These are phyloP conservation scores for Clarias magur DNA, from an alignment of 2,113 vertebrate species.

Conservation along the genomic window DNA sequence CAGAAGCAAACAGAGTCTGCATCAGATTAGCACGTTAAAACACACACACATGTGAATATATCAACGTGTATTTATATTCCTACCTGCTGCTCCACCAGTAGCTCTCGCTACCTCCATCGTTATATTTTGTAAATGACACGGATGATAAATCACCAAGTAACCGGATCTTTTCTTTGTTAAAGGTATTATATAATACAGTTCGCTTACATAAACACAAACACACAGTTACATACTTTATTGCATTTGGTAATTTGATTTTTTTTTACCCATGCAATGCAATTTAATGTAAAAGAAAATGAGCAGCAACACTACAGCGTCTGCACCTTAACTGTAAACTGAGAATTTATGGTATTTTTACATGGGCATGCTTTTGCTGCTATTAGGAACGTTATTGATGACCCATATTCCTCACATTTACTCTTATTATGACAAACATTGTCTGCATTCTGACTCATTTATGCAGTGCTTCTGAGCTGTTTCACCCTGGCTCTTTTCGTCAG, in stretches of 20 bases:
- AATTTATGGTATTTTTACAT: neutral
- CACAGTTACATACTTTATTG: neutral
- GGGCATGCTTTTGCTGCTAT: neutral
- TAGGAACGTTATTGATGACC: neutral
- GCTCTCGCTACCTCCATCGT: neutral
- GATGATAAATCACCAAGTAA: neutral
- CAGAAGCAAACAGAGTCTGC: constrained; percentile 64
- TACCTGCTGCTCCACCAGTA: constrained; percentile 16
- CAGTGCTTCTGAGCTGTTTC: neutral
- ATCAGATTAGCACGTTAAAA: constrained; percentile 66
- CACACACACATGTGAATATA: constrained; percentile 18
- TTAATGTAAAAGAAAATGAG: neutral
- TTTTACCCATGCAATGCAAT: neutral
- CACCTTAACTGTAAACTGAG: neutral
- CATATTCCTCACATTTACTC: neutral
- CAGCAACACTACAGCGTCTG: neutral
- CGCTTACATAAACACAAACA: neutral
- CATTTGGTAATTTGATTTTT: too few relatives aligned
- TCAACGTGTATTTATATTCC: constrained; percentile 7
- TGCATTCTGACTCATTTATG: neutral
- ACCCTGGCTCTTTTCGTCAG: neutral
- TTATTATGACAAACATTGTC: neutral
- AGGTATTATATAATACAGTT: neutral
- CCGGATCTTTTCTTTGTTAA: neutral
- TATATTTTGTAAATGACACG: neutral